Evolutionary conservation across 1,140 invertebrate genomes (phyloP).

Genomic region (Nixonia krombeini): DNA sequence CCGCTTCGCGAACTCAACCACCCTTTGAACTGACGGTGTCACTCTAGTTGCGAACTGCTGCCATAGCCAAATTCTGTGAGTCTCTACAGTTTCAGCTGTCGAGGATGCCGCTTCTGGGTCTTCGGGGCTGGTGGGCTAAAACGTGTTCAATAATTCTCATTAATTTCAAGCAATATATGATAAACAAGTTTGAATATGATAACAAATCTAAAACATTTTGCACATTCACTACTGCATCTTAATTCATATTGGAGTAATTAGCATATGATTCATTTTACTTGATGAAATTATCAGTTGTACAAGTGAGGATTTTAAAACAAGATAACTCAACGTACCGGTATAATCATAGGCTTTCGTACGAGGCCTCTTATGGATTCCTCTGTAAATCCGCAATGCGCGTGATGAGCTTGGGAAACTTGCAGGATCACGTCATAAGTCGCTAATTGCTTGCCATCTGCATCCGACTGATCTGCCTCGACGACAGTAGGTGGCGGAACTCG

Average conservation of each 20-base stretch:
- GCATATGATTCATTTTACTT: too few relatives aligned
- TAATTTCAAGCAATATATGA: background rate
- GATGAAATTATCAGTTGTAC: too few relatives aligned
- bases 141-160: slow-evolving; percentile 3
- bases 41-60: slow-evolving; percentile 84
- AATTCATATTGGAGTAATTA: too few relatives aligned
- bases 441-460: slow-evolving; percentile 74
- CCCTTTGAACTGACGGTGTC: slow-evolving; percentile 89
- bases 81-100: slow-evolving; percentile 73
- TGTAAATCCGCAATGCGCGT: slow-evolving; percentile 90
- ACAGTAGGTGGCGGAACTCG: slow-evolving; percentile 62
- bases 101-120: slow-evolving; percentile 77
- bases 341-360: slow-evolving; percentile 80
- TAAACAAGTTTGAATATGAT: too few relatives aligned
- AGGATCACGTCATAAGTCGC: slow-evolving; percentile 89
- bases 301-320: background rate
- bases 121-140: slow-evolving; percentile 69
- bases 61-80: slow-evolving; percentile 82
- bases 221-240: too few relatives aligned
- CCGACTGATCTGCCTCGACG: slow-evolving; percentile 68
- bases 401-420: slow-evolving; percentile 91
- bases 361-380: slow-evolving; percentile 85
- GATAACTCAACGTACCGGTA: slow-evolving; percentile 73
- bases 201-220: too few relatives aligned
- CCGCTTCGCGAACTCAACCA: slow-evolving; percentile 94